These are phyloP conservation scores for Yoshiicerus persimilis DNA, from an alignment of 1,140 invertebrate genomes.

Conservation along the genomic window DNA sequence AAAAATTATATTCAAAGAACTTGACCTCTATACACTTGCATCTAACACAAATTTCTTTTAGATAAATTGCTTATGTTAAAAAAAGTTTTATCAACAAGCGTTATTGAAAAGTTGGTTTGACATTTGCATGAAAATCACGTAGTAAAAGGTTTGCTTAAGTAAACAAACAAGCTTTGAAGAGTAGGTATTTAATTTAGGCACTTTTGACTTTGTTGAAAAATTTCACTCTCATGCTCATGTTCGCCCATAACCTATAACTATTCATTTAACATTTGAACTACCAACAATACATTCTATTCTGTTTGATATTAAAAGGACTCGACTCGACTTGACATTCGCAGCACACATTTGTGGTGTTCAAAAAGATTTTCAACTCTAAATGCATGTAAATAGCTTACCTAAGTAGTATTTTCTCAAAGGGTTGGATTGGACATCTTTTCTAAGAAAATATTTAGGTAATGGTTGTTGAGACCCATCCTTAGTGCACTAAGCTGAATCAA, in stretches of 20 bases:
- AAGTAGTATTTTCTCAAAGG: no score
- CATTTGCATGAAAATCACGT: not conserved
- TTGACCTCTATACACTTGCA: not conserved
- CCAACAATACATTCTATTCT: not conserved
- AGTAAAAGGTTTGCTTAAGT: not conserved
- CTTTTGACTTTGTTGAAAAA: not conserved
- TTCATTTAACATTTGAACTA: not conserved
- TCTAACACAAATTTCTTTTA: not conserved
- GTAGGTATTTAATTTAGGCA: not conserved
- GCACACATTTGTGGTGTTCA: no score
- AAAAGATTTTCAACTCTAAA: no score
- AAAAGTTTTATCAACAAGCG: not conserved
- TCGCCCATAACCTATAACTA: no score
- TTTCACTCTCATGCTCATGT: no score
- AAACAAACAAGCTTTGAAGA: not conserved
- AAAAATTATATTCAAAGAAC: not conserved
- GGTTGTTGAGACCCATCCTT: not conserved
- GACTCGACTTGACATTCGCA: not conserved
- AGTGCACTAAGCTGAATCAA: not conserved
- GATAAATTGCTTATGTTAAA: not conserved
- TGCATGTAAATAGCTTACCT: no score
- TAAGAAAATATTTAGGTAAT: not conserved
- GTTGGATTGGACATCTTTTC: no score
- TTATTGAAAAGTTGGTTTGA: not conserved
- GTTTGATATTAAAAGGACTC: no score